Evolutionary conservation across 2,888 invertebrate species (phyloP), one percentile per base, ranked within the genome.

Genomic region (Strigamia transsilvanica): DNA sequence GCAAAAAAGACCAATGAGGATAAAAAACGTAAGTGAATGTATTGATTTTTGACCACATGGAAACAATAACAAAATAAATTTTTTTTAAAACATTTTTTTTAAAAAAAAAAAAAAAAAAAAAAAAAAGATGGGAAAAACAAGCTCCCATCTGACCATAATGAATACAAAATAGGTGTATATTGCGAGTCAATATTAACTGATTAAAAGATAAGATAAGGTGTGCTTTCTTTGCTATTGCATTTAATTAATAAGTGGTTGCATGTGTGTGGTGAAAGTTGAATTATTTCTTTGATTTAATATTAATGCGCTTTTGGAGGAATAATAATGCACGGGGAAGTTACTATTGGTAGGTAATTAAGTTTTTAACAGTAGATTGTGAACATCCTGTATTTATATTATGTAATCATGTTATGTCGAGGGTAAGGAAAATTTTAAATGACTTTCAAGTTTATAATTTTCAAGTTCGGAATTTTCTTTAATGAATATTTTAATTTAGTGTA

Each of bases 21-120:
- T 15, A 73, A 23, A 73, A 73, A 73, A 27, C 73, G 73, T 73
- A 32, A 73, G 73, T 73, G 27, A 27, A 27, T 27, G 27, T 27
- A 27, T 27, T 27, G 18, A 51, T 51, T 10, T 18, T 51, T 51
- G 4, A 38, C 6, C 38, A 6, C 38, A 6, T 38, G 6, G 10
- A n/a, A n/a, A 6, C 10, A 38, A 9, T 5, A 38, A 38, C 4
- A 15, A 6, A 12, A 42, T 10, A 42, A 42, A 42, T 42, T 2
- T 15, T 13, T 42, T 7, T 27, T 27, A 27, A 27, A 27, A 27
- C 1, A 27, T 27, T 27, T 2, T 27, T 27, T 27, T 27, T 27
- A 27, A 27, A 1, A 3, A 27, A n/a, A n/a, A n/a, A n/a, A n/a
- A n/a, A n/a, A n/a, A n/a, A n/a, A n/a, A n/a, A n/a, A n/a, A n/a